These are phyloP conservation scores for Halcyon malimbica DNA, from an alignment of 2,113 vertebrate species.

Conservation along the genomic window DNA sequence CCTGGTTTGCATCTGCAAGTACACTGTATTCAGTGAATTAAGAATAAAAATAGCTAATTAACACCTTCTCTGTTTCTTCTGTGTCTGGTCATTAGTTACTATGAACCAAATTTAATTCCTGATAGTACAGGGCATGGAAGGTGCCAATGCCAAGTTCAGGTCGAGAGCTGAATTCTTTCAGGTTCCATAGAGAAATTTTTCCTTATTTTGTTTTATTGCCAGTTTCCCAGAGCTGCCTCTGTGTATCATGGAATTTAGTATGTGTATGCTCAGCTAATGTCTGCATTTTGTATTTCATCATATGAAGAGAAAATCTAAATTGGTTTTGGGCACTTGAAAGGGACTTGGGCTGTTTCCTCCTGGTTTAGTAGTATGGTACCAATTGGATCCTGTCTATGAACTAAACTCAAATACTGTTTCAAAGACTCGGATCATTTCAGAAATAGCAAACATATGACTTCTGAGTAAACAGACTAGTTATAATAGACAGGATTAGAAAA, in stretches of 20 bases:
- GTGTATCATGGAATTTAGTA: neutral
- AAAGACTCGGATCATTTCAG: neutral
- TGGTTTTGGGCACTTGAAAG: neutral
- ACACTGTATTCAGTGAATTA: neutral
- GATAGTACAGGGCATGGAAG: neutral
- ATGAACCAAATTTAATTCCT: conserved; percentile 2
- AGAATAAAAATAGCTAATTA: conserved; percentile 56
- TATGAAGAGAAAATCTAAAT: neutral
- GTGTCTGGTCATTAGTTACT: conserved; percentile 13
- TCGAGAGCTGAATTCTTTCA: neutral
- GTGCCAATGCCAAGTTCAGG: neutral
- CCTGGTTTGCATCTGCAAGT: conserved; percentile 3
- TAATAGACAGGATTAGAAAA: conserved; percentile 7
- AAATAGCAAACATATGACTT: neutral
- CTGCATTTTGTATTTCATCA: neutral
- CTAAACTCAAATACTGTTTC: neutral
- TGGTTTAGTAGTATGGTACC: neutral
- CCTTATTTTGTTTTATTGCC: neutral
- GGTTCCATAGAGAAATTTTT: neutral
- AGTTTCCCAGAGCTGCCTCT: neutral
- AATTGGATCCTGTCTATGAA: neutral
- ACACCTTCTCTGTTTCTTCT: conserved; percentile 4
- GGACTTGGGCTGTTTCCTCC: neutral
- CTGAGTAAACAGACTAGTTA: neutral
- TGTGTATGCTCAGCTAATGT: neutral